These are phyloP conservation scores for Limnodromus scolopaceus DNA, from an alignment of 2,797 vertebrate species.

Conservation along the genomic window DNA sequence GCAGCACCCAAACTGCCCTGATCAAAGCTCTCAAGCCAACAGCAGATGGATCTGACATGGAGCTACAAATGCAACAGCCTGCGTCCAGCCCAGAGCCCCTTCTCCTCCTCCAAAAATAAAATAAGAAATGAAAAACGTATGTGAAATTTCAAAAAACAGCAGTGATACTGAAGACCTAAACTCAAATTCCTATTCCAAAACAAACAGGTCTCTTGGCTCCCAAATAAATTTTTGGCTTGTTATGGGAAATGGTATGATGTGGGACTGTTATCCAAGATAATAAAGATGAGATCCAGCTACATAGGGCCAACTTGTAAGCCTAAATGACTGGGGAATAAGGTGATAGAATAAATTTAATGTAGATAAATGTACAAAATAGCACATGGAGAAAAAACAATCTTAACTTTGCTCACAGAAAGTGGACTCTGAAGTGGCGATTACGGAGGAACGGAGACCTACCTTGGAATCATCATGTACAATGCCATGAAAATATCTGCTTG, in stretches of 20 bases:
- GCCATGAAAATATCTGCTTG: background rate
- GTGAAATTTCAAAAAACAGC: background rate
- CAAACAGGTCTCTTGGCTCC: background rate
- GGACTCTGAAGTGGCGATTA: background rate
- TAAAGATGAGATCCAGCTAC: background rate
- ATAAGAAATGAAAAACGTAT: background rate
- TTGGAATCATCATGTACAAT: background rate
- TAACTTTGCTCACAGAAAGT: background rate
- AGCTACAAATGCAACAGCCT: background rate
- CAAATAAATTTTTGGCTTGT: background rate
- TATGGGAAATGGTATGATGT: background rate
- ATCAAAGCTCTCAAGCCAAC: background rate
- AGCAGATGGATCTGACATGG: background rate
- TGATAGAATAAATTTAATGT: background rate
- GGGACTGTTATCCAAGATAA: background rate
- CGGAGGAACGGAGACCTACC: background rate
- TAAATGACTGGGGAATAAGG: background rate
- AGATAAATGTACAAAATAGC: background rate
- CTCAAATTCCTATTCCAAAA: background rate
- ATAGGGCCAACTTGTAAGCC: background rate
- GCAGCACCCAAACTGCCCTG: background rate
- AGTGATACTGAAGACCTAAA: background rate
- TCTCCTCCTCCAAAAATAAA: background rate
- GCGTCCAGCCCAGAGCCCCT: background rate
- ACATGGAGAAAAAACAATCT: background rate